Evolutionary conservation across 2,113 vertebrate genomes (phyloP).

Genomic region (Vidua macroura): DNA sequence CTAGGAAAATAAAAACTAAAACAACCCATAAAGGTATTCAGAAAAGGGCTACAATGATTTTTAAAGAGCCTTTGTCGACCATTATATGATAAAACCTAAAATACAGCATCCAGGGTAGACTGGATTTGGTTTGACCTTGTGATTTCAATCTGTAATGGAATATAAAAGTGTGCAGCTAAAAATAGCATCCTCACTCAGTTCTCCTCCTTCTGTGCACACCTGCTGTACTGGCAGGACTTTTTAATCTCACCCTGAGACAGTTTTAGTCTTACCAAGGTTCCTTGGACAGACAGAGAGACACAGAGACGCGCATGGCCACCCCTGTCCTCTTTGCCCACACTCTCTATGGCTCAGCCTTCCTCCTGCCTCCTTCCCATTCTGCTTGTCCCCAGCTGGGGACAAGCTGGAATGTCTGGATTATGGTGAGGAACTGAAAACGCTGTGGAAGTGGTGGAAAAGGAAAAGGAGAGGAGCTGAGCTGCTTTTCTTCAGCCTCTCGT

Average conservation of each 20-base stretch:
- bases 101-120: background rate
- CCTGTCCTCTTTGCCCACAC: background rate
- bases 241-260: background rate
- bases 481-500: background rate
- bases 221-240: slow-evolving; percentile 1
- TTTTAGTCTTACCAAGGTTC: background rate
- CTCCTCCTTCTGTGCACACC: background rate
- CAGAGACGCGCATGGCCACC: rapidly evolving
- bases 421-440: rapidly evolving
- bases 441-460: background rate
- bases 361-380: background rate
- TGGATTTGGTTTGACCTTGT: background rate
- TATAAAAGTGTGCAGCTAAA: background rate
- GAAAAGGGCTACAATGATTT: background rate
- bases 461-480: background rate
- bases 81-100: background rate
- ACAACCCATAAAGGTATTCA: background rate
- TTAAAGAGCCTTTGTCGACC: background rate
- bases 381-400: background rate
- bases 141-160: background rate
- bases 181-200: background rate
- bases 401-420: background rate
- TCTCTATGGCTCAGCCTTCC: background rate
- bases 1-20: background rate
- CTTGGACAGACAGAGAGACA: background rate